A percentile compares a stretch with the other conserved stretches of the same genome.
These are phyloP conservation scores for Ambastaia sidthimunki DNA, from an alignment of 2,797 vertebrate species.

Conservation along the genomic window DNA sequence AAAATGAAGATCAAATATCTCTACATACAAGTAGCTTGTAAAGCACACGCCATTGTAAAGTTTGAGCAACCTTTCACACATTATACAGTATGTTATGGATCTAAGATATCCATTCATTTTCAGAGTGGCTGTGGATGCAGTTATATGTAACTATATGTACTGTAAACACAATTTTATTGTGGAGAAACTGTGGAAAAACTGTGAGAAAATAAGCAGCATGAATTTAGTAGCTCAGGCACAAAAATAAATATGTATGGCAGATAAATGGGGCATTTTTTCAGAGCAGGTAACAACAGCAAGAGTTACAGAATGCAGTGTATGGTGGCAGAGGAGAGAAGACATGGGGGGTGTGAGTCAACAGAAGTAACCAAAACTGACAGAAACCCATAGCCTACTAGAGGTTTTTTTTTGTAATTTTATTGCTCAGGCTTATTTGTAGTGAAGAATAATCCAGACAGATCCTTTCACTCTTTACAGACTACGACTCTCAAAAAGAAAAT, in stretches of 20 bases:
- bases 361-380: background rate
- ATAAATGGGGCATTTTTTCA: background rate
- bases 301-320: constrained; percentile 1
- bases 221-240: background rate
- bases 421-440: background rate
- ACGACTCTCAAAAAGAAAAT: too few species aligned
- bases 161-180: too few species aligned
- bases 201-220: background rate
- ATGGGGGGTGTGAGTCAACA: background rate
- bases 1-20: too few species aligned
- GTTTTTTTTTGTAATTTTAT: constrained; percentile 1
- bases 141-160: too few species aligned
- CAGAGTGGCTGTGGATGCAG: too few species aligned
- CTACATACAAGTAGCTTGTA: too few species aligned
- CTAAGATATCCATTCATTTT: too few species aligned
- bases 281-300: constrained; percentile 1
- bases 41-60: too few species aligned
- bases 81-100: too few species aligned
- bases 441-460: too few species aligned
- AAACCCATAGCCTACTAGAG: background rate
- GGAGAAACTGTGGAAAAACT: background rate
- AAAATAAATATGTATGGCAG: background rate
- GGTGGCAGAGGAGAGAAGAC: background rate
- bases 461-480: too few species aligned
- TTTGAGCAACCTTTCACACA: too few species aligned